These are phyloP conservation scores for Saimiri boliviensis DNA, from an alignment of 2,113 vertebrate genomes.

Conservation along the genomic window DNA sequence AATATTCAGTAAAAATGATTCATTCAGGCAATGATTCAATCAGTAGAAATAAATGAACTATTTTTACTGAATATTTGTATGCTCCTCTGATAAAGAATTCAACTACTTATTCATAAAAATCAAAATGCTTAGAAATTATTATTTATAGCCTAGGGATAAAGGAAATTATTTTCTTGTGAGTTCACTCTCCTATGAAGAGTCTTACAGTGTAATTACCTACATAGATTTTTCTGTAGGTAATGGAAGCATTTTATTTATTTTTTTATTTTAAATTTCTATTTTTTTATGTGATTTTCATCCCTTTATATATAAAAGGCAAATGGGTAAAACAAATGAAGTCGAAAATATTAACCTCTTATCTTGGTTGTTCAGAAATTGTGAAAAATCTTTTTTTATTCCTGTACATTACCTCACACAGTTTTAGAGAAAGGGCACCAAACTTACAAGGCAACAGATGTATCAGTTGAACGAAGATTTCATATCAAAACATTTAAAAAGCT, in stretches of 20 bases:
- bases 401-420: background rate
- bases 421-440: background rate
- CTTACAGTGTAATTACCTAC: background rate
- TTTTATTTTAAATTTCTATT: background rate
- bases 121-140: constrained; percentile 28
- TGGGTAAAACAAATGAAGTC: background rate
- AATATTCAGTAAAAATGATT: background rate
- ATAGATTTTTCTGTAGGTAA: background rate
- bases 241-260: background rate
- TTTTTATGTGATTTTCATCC: background rate
- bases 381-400: background rate
- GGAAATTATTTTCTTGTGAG: background rate
- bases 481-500: background rate
- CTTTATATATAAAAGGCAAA: background rate
- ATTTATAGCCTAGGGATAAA: background rate
- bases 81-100: background rate
- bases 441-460: background rate
- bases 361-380: background rate
- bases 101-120: constrained; percentile 31
- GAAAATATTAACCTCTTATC: background rate
- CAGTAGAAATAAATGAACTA: background rate
- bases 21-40: background rate
- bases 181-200: background rate
- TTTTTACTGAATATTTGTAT: background rate
- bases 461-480: background rate